Percentiles rank a stretch among this genome's conserved stretches.
These are phyloP conservation scores for Betta splendens DNA, from an alignment of 2,797 vertebrate species.

Conservation along the genomic window DNA sequence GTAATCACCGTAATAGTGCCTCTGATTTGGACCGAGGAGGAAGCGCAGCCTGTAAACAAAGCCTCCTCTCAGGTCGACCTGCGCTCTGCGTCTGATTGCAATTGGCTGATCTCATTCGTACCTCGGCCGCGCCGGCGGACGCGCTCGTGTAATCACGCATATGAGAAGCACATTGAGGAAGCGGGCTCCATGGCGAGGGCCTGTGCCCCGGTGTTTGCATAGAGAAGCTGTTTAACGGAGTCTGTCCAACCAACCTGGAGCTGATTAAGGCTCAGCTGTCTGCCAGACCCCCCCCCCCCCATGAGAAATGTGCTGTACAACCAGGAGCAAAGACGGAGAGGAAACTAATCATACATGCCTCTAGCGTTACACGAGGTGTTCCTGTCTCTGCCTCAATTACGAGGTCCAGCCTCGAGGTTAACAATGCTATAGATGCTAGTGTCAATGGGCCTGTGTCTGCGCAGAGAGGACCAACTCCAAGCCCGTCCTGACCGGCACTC, in stretches of 20 bases:
- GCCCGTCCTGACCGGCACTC: slow-evolving; percentile 93
- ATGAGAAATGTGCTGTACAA: slow-evolving; percentile 75
- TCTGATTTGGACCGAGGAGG: slow-evolving; percentile 27
- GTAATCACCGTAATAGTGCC: slow-evolving; percentile 31
- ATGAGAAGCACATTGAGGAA: slow-evolving; percentile 73
- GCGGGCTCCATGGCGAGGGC: slow-evolving; percentile 52
- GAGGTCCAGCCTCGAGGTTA: slow-evolving; percentile 55
- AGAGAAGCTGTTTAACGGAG: slow-evolving; percentile 55
- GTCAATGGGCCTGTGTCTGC: slow-evolving; percentile 8
- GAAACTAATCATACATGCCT: slow-evolving; percentile 79
- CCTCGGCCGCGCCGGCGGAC: slow-evolving; percentile 63
- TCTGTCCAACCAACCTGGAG: slow-evolving; percentile 77
- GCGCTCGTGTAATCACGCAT: slow-evolving; percentile 71
- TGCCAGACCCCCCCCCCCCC: slow-evolving; percentile 63
- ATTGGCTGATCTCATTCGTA: slow-evolving; percentile 58
- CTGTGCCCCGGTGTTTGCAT: slow-evolving; percentile 66
- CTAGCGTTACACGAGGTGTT: slow-evolving; percentile 78
- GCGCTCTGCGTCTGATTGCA: slow-evolving; percentile 52
- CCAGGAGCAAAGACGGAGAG: slow-evolving; percentile 76
- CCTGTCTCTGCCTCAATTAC: slow-evolving; percentile 67
- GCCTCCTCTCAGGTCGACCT: slow-evolving; percentile 51
- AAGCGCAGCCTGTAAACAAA: slow-evolving; percentile 42
- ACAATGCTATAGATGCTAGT: slow-evolving; percentile 37
- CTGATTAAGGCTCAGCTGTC: slow-evolving; percentile 80
- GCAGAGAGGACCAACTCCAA: slow-evolving; percentile 96